These are phyloP conservation scores for Caenorhabditis panamensis DNA, from an alignment of 2,888 invertebrate genomes.

Conservation along the genomic window DNA sequence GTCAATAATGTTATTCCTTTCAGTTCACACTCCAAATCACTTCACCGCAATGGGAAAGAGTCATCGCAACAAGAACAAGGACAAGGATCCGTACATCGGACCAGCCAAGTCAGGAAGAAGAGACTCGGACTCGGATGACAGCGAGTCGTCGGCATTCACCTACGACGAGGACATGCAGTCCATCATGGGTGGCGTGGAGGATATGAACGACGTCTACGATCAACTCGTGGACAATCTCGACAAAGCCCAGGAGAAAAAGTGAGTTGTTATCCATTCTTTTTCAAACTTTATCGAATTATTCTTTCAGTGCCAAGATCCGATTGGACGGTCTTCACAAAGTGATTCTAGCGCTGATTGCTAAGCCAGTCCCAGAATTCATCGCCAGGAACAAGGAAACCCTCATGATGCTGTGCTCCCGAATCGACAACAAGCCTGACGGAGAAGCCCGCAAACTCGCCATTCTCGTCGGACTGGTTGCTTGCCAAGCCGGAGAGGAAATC, in stretches of 20 bases:
- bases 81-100: slow-evolving; percentile 61
- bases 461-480: slow-evolving; percentile 87
- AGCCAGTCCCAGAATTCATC: slow-evolving; percentile 63
- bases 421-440: slow-evolving; percentile 68
- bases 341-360: slow-evolving; percentile 60
- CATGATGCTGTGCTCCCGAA: slow-evolving; percentile 32
- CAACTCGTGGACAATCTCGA: slow-evolving; percentile 89
- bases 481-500: slow-evolving; percentile 86
- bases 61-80: slow-evolving; percentile 68
- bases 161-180: slow-evolving; percentile 69
- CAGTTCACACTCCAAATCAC: neutral
- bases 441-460: slow-evolving; percentile 82
- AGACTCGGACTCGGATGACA: slow-evolving; percentile 62
- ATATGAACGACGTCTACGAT: slow-evolving; percentile 68
- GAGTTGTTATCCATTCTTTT: too few species aligned
- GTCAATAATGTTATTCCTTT: too few species aligned
- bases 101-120: slow-evolving; percentile 31
- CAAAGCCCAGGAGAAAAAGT: slow-evolving; percentile 88
- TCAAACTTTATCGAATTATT: neutral
- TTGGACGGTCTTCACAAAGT: slow-evolving; percentile 82
- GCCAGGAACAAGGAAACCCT: slow-evolving; percentile 54
- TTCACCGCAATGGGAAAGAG: slow-evolving; percentile 66
- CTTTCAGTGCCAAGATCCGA: slow-evolving; percentile 87
- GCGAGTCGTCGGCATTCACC: slow-evolving; percentile 66
- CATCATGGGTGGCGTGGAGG: slow-evolving; percentile 69